A percentile compares a stretch with the other conserved stretches of the same genome.
Conservation (phyloP, 2,888 invertebrate species). For the Nephrotoma guestfalica region DNA sequence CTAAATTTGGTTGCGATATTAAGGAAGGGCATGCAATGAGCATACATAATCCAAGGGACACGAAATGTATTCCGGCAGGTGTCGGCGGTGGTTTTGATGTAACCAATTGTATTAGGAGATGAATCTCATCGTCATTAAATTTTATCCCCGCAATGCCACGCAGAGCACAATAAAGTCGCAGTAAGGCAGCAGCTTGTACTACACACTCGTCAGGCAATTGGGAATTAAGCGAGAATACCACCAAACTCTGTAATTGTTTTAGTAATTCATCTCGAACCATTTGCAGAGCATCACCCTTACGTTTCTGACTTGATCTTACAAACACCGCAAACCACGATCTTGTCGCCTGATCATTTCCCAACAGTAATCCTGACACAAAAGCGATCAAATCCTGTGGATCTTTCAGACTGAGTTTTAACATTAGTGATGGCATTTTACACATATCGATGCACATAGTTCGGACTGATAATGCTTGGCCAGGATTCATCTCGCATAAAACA, state of each 20-base stretch:
- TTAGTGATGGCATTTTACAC: conserved; percentile 78
- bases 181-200: conserved; percentile 77
- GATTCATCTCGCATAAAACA: conserved; percentile 78
- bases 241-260: conserved; percentile 45
- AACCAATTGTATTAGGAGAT: conserved; percentile 64
- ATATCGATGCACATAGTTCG: conserved; percentile 79
- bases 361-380: conserved; percentile 74
- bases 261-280: conserved; percentile 60
- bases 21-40: conserved; percentile 86
- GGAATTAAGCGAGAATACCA: conserved; percentile 44
- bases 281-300: conserved; percentile 51
- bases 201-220: conserved; percentile 48
- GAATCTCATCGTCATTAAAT: conserved; percentile 86
- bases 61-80: conserved; percentile 85
- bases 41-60: conserved; percentile 86
- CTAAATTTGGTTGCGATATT: conserved; percentile 58
- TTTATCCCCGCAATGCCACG: conserved; percentile 87
- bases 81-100: conserved; percentile 80
- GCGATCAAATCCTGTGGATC: conserved; percentile 53
- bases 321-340: conserved; percentile 89
- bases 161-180: conserved; percentile 82
- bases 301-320: conserved; percentile 51
- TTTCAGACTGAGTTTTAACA: conserved; percentile 67
- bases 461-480: conserved; percentile 68
- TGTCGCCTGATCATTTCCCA: conserved; percentile 81